A percentile compares a stretch with the other conserved stretches of the same genome.
phyloP scores from a whole-genome alignment of 2,888 invertebrate genomes.

The Gymnoscelis rufifasciata region DNA sequence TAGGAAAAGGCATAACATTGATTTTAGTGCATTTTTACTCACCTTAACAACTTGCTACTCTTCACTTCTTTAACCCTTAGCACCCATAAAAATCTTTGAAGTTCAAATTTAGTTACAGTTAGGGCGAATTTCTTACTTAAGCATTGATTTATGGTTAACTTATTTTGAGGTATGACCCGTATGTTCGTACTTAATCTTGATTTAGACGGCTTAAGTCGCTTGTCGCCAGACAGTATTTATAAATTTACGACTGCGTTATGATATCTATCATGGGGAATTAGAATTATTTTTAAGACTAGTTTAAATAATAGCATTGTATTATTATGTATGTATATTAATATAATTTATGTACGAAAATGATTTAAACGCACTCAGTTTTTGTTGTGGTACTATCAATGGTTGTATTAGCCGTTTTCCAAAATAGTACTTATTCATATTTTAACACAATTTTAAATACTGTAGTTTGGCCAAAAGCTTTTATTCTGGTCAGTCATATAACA shows the following conservation, averaged over 20 bases:
- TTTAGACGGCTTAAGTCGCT: constrained; percentile 62
- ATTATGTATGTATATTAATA: no score
- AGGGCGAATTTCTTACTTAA: constrained; percentile 66
- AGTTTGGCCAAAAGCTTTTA: no score
- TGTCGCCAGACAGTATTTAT: constrained; percentile 55
- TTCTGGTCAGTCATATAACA: no score
- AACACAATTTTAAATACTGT: no score
- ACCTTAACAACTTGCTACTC: no score
- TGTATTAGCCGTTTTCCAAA: no score
- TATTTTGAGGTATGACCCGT: constrained; percentile 65
- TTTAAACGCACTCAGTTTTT: no score
- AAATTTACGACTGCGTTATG: constrained; percentile 60
- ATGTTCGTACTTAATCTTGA: constrained; percentile 68
- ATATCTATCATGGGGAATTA: constrained; percentile 31
- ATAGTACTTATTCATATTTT: no score
- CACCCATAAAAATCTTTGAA: constrained; percentile 59
- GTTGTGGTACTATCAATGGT: no score
- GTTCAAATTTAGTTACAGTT: constrained; percentile 58
- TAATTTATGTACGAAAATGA: no score
- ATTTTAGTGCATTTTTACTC: no score
- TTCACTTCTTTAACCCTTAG: constrained; percentile 35
- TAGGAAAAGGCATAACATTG: no score
- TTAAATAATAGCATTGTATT: not conserved
- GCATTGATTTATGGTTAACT: constrained; percentile 67
- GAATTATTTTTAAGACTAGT: constrained; percentile 5